A percentile compares a stretch with the other conserved stretches of the same genome.
Conservation (phyloP, 2,797 vertebrate genomes). For the Centropyge bicolor region DNA sequence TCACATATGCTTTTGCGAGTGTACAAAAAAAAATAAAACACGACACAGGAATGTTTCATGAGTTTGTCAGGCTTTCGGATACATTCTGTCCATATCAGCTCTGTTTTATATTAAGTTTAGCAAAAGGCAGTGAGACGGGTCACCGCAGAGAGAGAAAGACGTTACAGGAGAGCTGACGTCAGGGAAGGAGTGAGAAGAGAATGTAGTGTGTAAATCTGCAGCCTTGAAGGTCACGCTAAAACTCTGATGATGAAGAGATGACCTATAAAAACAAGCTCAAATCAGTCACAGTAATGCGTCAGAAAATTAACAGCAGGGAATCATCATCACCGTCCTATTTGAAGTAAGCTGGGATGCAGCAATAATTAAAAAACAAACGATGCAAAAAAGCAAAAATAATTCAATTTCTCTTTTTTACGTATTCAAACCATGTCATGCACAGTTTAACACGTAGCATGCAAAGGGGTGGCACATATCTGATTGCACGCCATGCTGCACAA, state of each 20-base stretch:
- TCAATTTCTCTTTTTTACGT: not conserved
- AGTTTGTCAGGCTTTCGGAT: slow-evolving; percentile 16
- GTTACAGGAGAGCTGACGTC: slow-evolving; percentile 16
- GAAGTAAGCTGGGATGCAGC: not conserved
- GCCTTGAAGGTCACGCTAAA: not conserved
- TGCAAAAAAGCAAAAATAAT: not conserved
- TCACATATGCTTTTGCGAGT: slow-evolving; percentile 47
- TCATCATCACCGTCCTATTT: not conserved
- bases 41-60: slow-evolving; percentile 8
- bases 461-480: not conserved
- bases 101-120: slow-evolving; percentile 18
- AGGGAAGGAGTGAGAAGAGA: not conserved
- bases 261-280: not conserved
- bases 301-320: not conserved
- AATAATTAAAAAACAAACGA: not conserved
- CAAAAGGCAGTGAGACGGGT: not conserved
- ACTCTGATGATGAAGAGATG: not conserved
- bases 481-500: not conserved
- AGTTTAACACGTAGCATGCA: not conserved
- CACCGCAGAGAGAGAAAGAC: not conserved
- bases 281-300: not conserved
- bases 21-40: slow-evolving; percentile 4
- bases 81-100: slow-evolving; percentile 34
- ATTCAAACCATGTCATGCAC: not conserved
- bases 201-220: not conserved